Evolutionary conservation across 2,113 vertebrate genomes (phyloP).

Genomic region (Lanius collurio): DNA sequence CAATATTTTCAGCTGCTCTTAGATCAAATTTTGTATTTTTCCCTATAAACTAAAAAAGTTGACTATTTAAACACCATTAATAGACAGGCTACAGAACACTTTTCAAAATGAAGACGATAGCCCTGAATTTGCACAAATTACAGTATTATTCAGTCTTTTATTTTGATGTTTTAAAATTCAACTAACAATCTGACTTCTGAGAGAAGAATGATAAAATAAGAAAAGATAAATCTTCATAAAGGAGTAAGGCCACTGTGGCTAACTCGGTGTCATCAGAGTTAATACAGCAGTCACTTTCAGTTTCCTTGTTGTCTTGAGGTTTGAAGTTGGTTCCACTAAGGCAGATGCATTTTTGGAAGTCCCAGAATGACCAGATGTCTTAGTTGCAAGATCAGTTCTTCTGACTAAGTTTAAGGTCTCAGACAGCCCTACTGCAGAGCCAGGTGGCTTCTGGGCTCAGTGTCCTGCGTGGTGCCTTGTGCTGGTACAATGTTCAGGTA

Average conservation of each 20-base stretch:
- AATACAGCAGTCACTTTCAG: conserved; percentile 45
- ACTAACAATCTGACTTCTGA: not conserved
- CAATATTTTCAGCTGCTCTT: conserved; percentile 2
- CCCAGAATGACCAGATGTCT: conserved; percentile 30
- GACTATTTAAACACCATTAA: conserved; percentile 29
- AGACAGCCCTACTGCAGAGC: conserved; percentile 55
- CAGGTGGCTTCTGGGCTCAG: conserved; percentile 49
- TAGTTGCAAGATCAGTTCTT: conserved; percentile 15
- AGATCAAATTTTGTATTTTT: conserved; percentile 18
- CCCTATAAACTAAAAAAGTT: conserved; percentile 55
- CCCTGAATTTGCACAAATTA: conserved; percentile 20
- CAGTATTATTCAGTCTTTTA: not conserved
- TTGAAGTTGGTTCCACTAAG: conserved; percentile 70
- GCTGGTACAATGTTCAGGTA: conserved; percentile 82
- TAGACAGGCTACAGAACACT: not conserved
- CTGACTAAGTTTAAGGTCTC: not conserved
- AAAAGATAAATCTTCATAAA: conserved; percentile 63
- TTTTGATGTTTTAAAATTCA: conserved; percentile 37
- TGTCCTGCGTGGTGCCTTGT: conserved; percentile 76
- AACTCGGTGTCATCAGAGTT: conserved; percentile 49
- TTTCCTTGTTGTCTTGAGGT: conserved; percentile 64
- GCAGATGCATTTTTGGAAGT: conserved; percentile 52
- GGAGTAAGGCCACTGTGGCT: conserved; percentile 71
- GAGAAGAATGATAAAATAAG: conserved; percentile 38
- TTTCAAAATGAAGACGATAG: conserved; percentile 13